A percentile compares a stretch with the other conserved stretches of the same genome.
Conservation (phyloP, 2,888 invertebrate genomes). For the Apamea epomidion region DNA sequence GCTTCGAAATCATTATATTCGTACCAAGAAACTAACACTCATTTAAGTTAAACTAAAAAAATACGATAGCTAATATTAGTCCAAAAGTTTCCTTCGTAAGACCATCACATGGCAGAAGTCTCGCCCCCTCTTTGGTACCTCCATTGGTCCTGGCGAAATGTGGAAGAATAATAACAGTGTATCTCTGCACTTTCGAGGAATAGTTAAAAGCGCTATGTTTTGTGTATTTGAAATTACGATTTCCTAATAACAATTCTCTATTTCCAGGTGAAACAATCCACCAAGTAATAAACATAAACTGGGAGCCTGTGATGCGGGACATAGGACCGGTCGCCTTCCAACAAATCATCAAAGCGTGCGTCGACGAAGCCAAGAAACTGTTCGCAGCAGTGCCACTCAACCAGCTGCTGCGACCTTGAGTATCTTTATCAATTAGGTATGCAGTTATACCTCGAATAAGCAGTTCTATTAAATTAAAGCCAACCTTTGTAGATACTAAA, state of each 20-base stretch:
- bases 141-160: background rate
- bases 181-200: background rate
- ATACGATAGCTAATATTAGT: background rate
- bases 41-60: conserved; percentile 1
- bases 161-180: background rate
- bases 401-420: conserved; percentile 77
- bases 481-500: background rate
- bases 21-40: conserved; percentile 14
- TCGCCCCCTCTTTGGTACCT: no score
- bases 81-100: background rate
- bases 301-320: conserved; percentile 88
- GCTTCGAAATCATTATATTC: background rate
- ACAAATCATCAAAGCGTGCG: conserved; percentile 86
- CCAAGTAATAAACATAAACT: conserved; percentile 85
- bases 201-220: no score
- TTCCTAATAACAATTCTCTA: background rate
- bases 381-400: conserved; percentile 82
- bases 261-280: conserved; percentile 82
- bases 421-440: background rate
- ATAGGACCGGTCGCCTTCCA: conserved; percentile 86
- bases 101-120: background rate
- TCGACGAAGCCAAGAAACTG: conserved; percentile 85
- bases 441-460: conserved; percentile 24
- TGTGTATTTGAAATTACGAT: background rate
- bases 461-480: background rate